Base-by-base conservation (phyloP, 2,888 invertebrate genomes). In the Caenorhabditis drosophilae region DNA sequence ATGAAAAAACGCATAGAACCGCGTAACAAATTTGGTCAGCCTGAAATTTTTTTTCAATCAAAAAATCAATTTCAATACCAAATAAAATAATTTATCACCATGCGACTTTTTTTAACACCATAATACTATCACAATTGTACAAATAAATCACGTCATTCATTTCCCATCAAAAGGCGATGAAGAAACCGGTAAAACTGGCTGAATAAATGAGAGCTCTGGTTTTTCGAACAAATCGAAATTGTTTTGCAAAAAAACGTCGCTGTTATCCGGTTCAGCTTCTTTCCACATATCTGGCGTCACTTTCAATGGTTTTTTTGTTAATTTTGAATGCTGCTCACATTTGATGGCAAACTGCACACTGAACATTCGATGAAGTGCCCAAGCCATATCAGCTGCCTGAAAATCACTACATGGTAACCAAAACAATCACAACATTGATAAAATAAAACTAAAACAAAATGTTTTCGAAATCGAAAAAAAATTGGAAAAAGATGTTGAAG, bases 1-100 rank as follows among this genome's bases (percentile, higher is more conserved):
- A 97, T 49, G 97, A 97, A 87, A 98, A 98, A 76, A 98, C 94
- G 88, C 98, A 98, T 79, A 98, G 88, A 68, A 98, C 96, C 79
- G 98, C 93, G 87, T 98, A 98, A 87, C 96, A 97, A 84, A 98
- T 98, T 87, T 97, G 95, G 87, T 96, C 94, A 84, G 97, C 95
- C 96, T 97, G 87, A 56, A 79, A 79, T 26, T n/a, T n/a, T n/a
- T n/a, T 34, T n/a, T n/a, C n/a, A n/a, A 49, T 18, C n/a, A 9
- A 23, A 26, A 11, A n/a, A 18, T 34, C 9, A 40, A 31, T 44
- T 34, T 11, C n/a, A n/a, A n/a, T n/a, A n/a, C n/a, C n/a, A n/a
- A n/a, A n/a, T n/a, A n/a, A n/a, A n/a, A n/a, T n/a, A n/a, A n/a
- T n/a, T n/a, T n/a, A n/a, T n/a, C n/a, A n/a, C n/a, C n/a, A n/a